Evolutionary conservation across 1,140 invertebrate genomes (phyloP).

Genomic region (Hormaphis cornu): DNA sequence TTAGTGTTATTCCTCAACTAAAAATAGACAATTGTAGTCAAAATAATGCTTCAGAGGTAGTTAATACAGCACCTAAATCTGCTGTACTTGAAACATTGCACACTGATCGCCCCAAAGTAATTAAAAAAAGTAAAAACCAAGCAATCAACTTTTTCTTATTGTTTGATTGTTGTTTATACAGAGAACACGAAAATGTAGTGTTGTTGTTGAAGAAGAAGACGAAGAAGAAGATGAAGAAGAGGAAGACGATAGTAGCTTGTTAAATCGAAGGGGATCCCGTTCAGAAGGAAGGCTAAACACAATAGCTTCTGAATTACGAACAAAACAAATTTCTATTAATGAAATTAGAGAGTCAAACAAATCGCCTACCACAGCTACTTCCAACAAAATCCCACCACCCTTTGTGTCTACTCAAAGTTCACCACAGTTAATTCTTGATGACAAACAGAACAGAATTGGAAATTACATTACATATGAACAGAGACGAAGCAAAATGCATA

Average conservation of each 20-base stretch:
- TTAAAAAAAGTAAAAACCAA: not conserved
- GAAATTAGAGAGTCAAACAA: constrained; percentile 41
- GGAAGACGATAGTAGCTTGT: constrained; percentile 33
- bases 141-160: not conserved
- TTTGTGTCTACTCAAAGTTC: constrained; percentile 13
- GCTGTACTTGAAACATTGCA: not conserved
- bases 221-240: constrained; percentile 58
- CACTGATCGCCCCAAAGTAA: constrained; percentile 21
- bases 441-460: constrained; percentile 63
- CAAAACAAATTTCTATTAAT: constrained; percentile 41
- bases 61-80: not conserved
- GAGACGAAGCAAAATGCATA: constrained; percentile 47
- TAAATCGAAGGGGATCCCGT: constrained; percentile 39
- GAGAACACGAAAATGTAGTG: constrained; percentile 72
- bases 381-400: constrained; percentile 28
- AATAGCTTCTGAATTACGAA: constrained; percentile 37
- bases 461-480: constrained; percentile 33
- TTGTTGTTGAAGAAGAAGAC: constrained; percentile 77
- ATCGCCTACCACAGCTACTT: constrained; percentile 45
- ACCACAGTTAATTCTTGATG: constrained; percentile 52
- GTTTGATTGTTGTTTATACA: constrained; percentile 21
- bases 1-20: not conserved
- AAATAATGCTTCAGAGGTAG: not conserved
- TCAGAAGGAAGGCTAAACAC: constrained; percentile 40
- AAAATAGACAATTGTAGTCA: constrained; percentile 4